Evolutionary conservation across 2,888 invertebrate genomes (phyloP).

Genomic region (Ophion ventricosus): DNA sequence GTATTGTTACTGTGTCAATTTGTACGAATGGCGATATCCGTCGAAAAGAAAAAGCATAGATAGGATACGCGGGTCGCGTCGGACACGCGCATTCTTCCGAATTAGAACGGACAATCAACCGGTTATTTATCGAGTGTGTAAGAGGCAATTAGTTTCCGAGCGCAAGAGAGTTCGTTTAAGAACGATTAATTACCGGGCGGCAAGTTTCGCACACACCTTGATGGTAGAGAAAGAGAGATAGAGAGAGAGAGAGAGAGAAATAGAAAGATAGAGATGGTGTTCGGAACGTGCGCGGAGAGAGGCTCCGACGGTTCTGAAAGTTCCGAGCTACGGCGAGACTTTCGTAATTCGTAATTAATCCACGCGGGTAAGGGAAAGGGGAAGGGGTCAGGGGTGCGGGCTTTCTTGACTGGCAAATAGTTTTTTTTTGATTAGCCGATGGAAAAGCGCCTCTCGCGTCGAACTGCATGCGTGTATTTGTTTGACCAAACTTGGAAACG

Average conservation of each 20-base stretch:
- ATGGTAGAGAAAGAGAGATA: not conserved
- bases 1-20: too few relatives aligned
- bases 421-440: constrained; percentile 63
- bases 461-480: not conserved
- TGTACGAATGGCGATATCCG: too few relatives aligned
- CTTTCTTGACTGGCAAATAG: constrained; percentile 63
- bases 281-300: not conserved
- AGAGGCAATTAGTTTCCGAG: constrained; percentile 56
- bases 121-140: constrained; percentile 60
- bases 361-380: constrained; percentile 7
- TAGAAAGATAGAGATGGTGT: not conserved
- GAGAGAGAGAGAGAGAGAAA: not conserved
- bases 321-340: constrained; percentile 34
- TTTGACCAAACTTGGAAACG: not conserved
- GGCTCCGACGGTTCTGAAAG: constrained; percentile 35
- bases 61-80: too few relatives aligned
- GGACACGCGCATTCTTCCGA: constrained; percentile 21
- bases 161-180: constrained; percentile 57
- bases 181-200: constrained; percentile 63
- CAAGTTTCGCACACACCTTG: constrained; percentile 1
- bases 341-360: constrained; percentile 67
- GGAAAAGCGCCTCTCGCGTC: not conserved
- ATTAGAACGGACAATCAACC: constrained; percentile 52
- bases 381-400: constrained; percentile 31
- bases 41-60: constrained; percentile 5